Percentiles rank a stretch among this genome's conserved stretches.
Conservation (phyloP, 2,797 vertebrate species). For the Meda fulgida region DNA sequence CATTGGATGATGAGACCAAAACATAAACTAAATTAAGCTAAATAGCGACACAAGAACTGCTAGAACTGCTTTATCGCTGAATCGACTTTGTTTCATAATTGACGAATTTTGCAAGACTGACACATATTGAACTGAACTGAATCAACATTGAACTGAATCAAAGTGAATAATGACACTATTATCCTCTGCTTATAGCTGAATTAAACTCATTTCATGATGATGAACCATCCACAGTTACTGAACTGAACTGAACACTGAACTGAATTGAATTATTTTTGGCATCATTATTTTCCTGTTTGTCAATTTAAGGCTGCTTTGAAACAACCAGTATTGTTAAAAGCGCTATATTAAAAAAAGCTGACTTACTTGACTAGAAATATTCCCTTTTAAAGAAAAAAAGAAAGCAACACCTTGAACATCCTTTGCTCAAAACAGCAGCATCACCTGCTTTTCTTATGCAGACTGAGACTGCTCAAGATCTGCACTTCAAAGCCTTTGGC, state of each 20-base stretch:
- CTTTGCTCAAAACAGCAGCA: not conserved
- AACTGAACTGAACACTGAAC: not conserved
- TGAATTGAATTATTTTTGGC: not conserved
- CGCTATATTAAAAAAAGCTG: not conserved
- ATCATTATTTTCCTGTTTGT: not conserved
- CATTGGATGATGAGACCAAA: not conserved
- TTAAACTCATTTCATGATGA: not conserved
- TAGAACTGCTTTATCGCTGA: not conserved
- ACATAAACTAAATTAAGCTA: not conserved
- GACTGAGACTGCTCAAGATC: not conserved
- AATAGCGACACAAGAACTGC: too few species aligned
- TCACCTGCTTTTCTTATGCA: not conserved
- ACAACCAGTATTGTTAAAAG: not conserved
- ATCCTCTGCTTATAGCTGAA: not conserved
- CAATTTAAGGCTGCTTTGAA: not conserved
- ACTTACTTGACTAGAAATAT: not conserved
- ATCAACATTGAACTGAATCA: not conserved
- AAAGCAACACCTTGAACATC: not conserved
- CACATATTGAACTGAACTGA: not conserved
- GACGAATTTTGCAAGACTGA: not conserved
- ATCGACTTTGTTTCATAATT: not conserved
- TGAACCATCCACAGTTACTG: not conserved
- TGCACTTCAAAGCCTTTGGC: conserved; percentile 2
- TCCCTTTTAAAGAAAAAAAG: not conserved
- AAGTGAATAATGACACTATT: not conserved